Conservation (phyloP, 1,140 invertebrate genomes). For the Drosophila punjabiensis region DNA sequence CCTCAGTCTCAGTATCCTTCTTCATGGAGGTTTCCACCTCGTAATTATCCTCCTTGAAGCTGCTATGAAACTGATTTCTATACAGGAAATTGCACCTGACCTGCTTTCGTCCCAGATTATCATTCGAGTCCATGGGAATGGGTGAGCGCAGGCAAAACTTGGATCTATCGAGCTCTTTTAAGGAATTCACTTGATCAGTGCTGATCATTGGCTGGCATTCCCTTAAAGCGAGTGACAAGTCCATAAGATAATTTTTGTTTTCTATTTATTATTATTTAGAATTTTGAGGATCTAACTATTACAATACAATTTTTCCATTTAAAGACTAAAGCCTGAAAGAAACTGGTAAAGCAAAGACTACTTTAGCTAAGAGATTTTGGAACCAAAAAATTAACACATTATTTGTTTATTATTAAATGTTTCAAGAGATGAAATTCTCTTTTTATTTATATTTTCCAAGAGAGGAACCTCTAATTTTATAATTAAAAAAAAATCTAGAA, state of each 20-base stretch:
- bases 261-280: not conserved
- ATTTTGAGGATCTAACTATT: not conserved
- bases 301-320: not conserved
- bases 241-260: not conserved
- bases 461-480: too few relatives aligned
- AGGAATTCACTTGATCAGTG: not conserved
- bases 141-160: not conserved
- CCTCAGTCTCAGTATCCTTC: constrained; percentile 7
- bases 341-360: not conserved
- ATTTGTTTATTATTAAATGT: too few relatives aligned
- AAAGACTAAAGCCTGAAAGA: not conserved
- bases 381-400: too few relatives aligned
- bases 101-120: not conserved
- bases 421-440: not conserved
- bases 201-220: not conserved
- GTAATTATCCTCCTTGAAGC: not conserved
- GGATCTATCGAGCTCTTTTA: not conserved
- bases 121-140: not conserved
- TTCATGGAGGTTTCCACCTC: not conserved
- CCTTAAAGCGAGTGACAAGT: not conserved
- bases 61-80: not conserved
- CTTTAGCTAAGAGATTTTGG: not conserved
- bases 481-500: too few relatives aligned
- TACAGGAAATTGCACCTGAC: not conserved
- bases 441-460: too few relatives aligned